Evolutionary conservation across 2,888 invertebrate species (phyloP), one percentile per base, ranked within the genome.

Genomic region (Imbricaverruca yamaguchii): DNA sequence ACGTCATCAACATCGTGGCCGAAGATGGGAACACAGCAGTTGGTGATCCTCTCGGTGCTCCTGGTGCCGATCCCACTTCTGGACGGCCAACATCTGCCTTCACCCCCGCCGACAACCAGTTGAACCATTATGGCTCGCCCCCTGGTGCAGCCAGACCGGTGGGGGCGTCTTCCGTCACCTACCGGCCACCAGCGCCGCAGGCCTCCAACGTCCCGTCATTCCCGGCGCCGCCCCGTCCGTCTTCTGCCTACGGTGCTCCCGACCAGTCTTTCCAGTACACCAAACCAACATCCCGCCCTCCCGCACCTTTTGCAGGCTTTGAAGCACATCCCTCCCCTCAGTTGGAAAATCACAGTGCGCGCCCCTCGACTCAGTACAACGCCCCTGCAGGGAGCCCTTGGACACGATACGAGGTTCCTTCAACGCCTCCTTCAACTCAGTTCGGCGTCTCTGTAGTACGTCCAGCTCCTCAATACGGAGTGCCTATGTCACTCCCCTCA

Each of bases 1-100:
- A 69, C 69, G 69, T 69, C 13, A 69, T 69, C 39, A 69, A 69
- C 39, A 39, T 69, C 39, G 69, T 69, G 3, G 39, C 69, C 69
- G 69, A 69, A 7, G 69, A 69, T 2, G 69, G 23, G 11, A 15
- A 1, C 39, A 39, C 39, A 1, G 39, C 39, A 39, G 39, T 39
- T 39, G 39, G 39, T 39, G 39, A 39, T 39, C 39, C 39, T 39
- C 39, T 39, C 39, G 39, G 39, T 39, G 39, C 39, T 1, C 39
- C 39, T 39, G 39, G 39, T 39, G 39, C 39, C 39, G 39, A 39
- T 39, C 39, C 39, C 39, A 39, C 39, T 13, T 39, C 69, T 7
- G 39, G 39, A 25, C 3, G 11, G 3, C 69, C 69, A 4, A 10
- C 69, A 3, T n/a, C 10, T 18, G 23, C 65, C 65, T 65, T 7